Evolutionary conservation across 2,888 invertebrate species (phyloP).

Genomic region (Scaptomyza flava): DNA sequence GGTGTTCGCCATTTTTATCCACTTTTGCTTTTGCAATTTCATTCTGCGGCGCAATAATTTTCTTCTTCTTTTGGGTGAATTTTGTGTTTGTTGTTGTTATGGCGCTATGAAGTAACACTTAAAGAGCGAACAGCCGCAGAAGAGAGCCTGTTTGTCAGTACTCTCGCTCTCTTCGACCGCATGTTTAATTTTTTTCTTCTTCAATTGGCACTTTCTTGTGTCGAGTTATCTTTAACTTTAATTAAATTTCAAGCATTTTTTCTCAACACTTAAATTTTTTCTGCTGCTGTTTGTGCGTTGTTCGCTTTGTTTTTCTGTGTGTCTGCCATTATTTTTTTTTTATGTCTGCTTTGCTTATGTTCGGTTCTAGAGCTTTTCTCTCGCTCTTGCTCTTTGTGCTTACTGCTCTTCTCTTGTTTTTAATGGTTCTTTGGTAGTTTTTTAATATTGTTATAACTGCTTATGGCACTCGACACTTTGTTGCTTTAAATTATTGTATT

Average conservation of each 20-base stretch:
- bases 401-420: neutral
- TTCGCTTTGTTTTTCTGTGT: slow-evolving; percentile 10
- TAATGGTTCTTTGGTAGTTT: neutral
- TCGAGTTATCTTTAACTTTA: slow-evolving; percentile 25
- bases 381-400: slow-evolving; percentile 3
- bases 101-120: slow-evolving; percentile 63
- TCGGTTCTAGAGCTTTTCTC: slow-evolving; percentile 8
- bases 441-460: slow-evolving; percentile 50
- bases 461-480: slow-evolving; percentile 41
- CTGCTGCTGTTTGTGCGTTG: slow-evolving; percentile 16
- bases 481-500: slow-evolving; percentile 20
- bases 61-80: slow-evolving; percentile 61
- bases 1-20: slow-evolving; percentile 64
- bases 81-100: slow-evolving; percentile 36
- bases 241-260: slow-evolving; percentile 30
- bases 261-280: slow-evolving; percentile 34
- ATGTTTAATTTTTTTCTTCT: slow-evolving; percentile 6
- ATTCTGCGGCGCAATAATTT: slow-evolving; percentile 77
- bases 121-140: slow-evolving; percentile 3
- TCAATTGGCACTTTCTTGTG: slow-evolving; percentile 15
- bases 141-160: slow-evolving; percentile 12
- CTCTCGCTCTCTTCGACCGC: slow-evolving; percentile 5
- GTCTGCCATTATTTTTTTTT: slow-evolving; percentile 8
- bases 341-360: slow-evolving; percentile 28
- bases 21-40: slow-evolving; percentile 74